These are phyloP conservation scores for Aspidiotus rigidus DNA, from an alignment of 2,888 invertebrate genomes.

Conservation along the genomic window DNA sequence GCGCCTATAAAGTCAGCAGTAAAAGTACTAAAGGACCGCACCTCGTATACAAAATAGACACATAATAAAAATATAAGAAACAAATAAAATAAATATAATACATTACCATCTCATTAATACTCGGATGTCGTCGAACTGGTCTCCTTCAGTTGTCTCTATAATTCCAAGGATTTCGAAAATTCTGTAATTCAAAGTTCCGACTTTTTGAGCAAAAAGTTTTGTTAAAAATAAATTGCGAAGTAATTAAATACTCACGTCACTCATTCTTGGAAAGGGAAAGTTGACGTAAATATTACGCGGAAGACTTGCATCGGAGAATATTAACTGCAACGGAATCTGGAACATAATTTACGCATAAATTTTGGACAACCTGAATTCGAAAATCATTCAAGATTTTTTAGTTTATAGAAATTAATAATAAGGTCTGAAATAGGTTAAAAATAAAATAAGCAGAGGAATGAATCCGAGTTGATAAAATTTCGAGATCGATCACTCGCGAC, in stretches of 20 bases:
- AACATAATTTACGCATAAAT: background rate
- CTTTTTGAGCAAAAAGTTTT: background rate
- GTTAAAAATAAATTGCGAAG: background rate
- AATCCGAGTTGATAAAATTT: background rate
- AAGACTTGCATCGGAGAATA: slow-evolving; percentile 2
- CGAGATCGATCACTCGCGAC: background rate
- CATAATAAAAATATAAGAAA: too few relatives aligned
- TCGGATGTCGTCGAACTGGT: background rate
- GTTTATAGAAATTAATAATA: background rate
- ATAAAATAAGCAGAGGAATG: background rate
- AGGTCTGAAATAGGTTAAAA: background rate
- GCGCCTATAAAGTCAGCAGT: too few relatives aligned
- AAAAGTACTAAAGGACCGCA: too few relatives aligned
- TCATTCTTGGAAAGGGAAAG: background rate
- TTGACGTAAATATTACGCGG: background rate
- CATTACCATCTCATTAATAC: background rate
- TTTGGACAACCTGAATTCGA: background rate
- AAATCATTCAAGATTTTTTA: background rate
- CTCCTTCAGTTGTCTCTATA: background rate
- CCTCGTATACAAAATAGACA: too few relatives aligned
- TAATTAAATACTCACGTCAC: background rate
- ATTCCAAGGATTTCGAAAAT: background rate
- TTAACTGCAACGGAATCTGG: background rate
- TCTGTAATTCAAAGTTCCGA: background rate
- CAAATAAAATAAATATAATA: too few relatives aligned